phyloP scores from a whole-genome alignment of 1,140 invertebrate species.

The Pemphigus obesinymphae region DNA sequence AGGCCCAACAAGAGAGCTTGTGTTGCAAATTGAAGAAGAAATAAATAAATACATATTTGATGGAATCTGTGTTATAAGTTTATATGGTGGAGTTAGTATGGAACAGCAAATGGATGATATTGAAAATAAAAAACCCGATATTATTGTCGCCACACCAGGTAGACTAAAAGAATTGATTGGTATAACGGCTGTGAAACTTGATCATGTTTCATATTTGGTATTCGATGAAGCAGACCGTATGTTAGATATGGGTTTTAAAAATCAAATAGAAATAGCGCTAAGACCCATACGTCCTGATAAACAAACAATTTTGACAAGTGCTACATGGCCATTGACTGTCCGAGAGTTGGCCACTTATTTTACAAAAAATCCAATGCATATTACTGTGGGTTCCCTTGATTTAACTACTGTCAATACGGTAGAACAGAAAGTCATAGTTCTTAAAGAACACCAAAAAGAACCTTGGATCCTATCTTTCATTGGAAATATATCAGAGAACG shows the following conservation, averaged over 20 bases:
- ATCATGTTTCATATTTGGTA: slow-evolving; percentile 73
- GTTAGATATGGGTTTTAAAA: slow-evolving; percentile 82
- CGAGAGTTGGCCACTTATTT: slow-evolving; percentile 74
- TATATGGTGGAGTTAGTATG: slow-evolving; percentile 72
- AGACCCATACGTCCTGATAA: slow-evolving; percentile 71
- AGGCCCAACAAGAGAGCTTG: slow-evolving; percentile 85
- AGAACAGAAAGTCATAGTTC: slow-evolving; percentile 66
- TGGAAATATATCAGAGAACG: slow-evolving; percentile 43
- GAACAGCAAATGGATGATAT: slow-evolving; percentile 64
- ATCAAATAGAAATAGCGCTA: slow-evolving; percentile 76
- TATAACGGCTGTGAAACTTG: slow-evolving; percentile 47
- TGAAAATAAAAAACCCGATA: slow-evolving; percentile 66
- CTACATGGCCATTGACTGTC: slow-evolving; percentile 83
- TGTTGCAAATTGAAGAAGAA: slow-evolving; percentile 85
- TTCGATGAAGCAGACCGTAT: slow-evolving; percentile 85
- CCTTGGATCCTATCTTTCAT: too few species aligned
- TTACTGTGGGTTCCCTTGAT: slow-evolving; percentile 82
- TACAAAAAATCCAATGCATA: slow-evolving; percentile 80
- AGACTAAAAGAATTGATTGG: slow-evolving; percentile 73
- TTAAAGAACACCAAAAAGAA: slow-evolving; percentile 66
- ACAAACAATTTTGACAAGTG: slow-evolving; percentile 83
- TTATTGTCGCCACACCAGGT: slow-evolving; percentile 83
- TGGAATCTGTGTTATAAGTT: slow-evolving; percentile 48
- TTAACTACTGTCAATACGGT: slow-evolving; percentile 78
- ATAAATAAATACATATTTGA: background rate